Evolutionary conservation across 2,888 invertebrate genomes (phyloP), one percentile per base, ranked within the genome.

Genomic region (Cotesia congregata): DNA sequence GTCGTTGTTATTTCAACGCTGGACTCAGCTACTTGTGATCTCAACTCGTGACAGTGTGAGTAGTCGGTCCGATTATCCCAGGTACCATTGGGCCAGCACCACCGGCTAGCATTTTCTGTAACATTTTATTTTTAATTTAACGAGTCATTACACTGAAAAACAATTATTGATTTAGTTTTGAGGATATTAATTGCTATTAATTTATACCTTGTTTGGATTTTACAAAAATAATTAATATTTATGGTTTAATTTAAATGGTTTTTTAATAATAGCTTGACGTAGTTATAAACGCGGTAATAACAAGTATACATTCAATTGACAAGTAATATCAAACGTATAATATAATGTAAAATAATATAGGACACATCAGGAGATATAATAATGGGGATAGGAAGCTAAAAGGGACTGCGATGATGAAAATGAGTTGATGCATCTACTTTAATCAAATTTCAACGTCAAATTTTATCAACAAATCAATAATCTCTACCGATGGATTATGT

Each of bases 1-100:
- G 94, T 93, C 76, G 94, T 94, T 78, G 94, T 93, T 82, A 95
- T 92, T 86, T 95, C 94, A 69, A 91, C 90, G 80, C 91, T 91
- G 61, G 90, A 89, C 80, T 92, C 92, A 68, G 92, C 92, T 41
- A 85, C 83, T 30, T 88, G 84, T 69, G 90, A 90, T 64, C 92
- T 91, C 80, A 94, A 92, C 73, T 94, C 93, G 80, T 87, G 89
- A 88, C 96, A 96, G 84, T 92, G 91, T 75, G 92, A 91, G 89
- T 96, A 97, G 90, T 95, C 92, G 3, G 95, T 93, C 84, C 94
- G 93, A 87, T 93, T 93, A 77, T 93, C 93, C 98, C 98, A 98
- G 5, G 93, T 93, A n/a, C 97, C 97, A 83, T 95, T 94, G 81
- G 91, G 88, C 81, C 91, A 88, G 88, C 98, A 98, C 83, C 92